Conservation (phyloP, 1,140 invertebrate species). For the Calephelis virginiensis region DNA sequence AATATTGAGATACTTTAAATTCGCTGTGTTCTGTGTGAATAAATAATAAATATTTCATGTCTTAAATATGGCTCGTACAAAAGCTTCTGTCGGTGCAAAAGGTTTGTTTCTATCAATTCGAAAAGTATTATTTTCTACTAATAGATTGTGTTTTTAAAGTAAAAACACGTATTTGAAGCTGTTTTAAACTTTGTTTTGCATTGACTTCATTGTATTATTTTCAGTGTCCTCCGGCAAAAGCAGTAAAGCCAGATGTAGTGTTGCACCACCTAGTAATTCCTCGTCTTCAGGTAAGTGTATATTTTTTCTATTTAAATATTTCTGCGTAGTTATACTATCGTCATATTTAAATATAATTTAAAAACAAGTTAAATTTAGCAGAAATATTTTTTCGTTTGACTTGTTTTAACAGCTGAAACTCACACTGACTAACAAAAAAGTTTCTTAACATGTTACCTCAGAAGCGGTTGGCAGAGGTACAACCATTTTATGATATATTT, state of each 20-base stretch:
- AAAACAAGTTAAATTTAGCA: too few relatives aligned
- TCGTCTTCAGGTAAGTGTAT: constrained; percentile 34
- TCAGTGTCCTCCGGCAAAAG: constrained; percentile 62
- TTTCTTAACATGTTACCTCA: too few relatives aligned
- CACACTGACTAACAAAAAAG: too few relatives aligned
- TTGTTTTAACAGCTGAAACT: too few relatives aligned
- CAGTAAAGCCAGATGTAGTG: constrained; percentile 58
- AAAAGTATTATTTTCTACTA: background rate
- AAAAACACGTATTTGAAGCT: constrained; percentile 5
- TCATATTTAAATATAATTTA: too few relatives aligned
- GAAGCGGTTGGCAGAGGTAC: too few relatives aligned
- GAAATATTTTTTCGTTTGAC: too few relatives aligned
- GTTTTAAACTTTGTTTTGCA: background rate
- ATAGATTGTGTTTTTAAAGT: background rate
- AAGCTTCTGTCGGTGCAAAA: constrained; percentile 68
- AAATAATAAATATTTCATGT: background rate
- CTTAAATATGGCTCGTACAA: constrained; percentile 61
- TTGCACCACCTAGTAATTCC: constrained; percentile 35
- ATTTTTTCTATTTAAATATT: background rate
- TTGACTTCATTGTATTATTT: constrained; percentile 3
- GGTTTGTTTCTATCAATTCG: constrained; percentile 33
- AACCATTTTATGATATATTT: too few relatives aligned
- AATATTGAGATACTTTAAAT: too few relatives aligned
- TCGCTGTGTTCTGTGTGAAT: too few relatives aligned
- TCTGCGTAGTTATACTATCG: too few relatives aligned